These are phyloP conservation scores for Ptilorrhoa leucosticta DNA, from an alignment of 2,113 vertebrate genomes.

Conservation along the genomic window DNA sequence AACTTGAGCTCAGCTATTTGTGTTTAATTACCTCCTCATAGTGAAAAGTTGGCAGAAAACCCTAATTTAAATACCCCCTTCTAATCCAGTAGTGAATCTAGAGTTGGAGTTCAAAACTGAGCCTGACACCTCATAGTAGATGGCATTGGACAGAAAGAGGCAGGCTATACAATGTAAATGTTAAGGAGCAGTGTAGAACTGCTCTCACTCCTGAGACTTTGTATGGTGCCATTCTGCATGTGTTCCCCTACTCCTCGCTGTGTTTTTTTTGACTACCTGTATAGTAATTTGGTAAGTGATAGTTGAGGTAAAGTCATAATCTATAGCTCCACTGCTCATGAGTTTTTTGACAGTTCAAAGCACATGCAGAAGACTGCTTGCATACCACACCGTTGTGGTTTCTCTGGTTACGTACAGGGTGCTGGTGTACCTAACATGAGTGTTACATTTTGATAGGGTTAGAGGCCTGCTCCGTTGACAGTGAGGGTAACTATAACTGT, in stretches of 20 bases:
- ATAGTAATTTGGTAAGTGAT: background rate
- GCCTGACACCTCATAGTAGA: background rate
- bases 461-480: background rate
- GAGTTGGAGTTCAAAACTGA: background rate
- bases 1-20: background rate
- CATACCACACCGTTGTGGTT: background rate
- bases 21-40: background rate
- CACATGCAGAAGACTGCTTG: background rate
- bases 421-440: background rate
- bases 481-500: background rate
- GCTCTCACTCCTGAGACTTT: background rate
- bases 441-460: background rate
- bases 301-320: background rate
- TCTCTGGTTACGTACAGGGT: background rate
- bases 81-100: background rate
- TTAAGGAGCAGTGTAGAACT: background rate
- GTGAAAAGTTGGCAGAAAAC: background rate
- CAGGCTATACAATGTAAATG: background rate
- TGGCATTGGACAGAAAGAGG: background rate
- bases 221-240: background rate
- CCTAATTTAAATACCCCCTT: background rate
- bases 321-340: fast-evolving
- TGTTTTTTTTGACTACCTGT: background rate
- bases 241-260: background rate
- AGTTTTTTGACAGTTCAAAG: background rate